Base-by-base conservation (phyloP, 92 coral and sea anemone species). In the Bergia puertoricense region DNA sequence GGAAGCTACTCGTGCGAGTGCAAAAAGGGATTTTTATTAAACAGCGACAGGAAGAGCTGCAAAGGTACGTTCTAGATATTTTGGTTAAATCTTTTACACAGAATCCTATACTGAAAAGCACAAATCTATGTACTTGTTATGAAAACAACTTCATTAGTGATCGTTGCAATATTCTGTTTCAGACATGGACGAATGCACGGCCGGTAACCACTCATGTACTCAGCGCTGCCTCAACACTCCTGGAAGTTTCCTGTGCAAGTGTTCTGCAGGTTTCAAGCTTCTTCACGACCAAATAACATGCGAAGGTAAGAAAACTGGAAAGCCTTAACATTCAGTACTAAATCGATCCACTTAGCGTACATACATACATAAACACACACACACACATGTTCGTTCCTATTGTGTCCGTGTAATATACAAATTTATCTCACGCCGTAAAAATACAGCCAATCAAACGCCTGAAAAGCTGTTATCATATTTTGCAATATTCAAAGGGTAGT, bases 141-240 rank as follows among this genome's bases (percentile, higher is more conserved):
- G 22, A 3, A 82, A 44, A 44, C 56, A 44, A 65, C 50, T 30
- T 20, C 45, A 44, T 59, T 7, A 14, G 38, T 45, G 0, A 18
- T 18, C 67, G 67, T 5, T 45, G 16, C 56, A 41, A n/a, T 46
- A 43, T 14, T 43, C 23, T 30, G 16, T 78, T 79, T 22, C 87
- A 95, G 98, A 95, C 80, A 86, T 91, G 4, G 91, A 95, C 82
- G 98, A 95, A 89, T 95, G 98, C 89, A 75, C 84, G 36, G 72
- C 88, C 22, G 90, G 90, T 6, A 84, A 86, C 69, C 90, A 91
- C n/a, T 59, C 83, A 40, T 95, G 98, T 69, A 88, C 91, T 11
- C 96, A 93, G 39, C 74, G 68, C 54, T 95, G 96, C 81, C 82
- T 82, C 56, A 95, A 95, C 86, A 89, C 93, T 16, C 87, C 85